Percentiles rank a stretch among this genome's conserved stretches.
phyloP scores from a whole-genome alignment of 2,888 invertebrate species.

The Sinodicranocentrus sp. region DNA sequence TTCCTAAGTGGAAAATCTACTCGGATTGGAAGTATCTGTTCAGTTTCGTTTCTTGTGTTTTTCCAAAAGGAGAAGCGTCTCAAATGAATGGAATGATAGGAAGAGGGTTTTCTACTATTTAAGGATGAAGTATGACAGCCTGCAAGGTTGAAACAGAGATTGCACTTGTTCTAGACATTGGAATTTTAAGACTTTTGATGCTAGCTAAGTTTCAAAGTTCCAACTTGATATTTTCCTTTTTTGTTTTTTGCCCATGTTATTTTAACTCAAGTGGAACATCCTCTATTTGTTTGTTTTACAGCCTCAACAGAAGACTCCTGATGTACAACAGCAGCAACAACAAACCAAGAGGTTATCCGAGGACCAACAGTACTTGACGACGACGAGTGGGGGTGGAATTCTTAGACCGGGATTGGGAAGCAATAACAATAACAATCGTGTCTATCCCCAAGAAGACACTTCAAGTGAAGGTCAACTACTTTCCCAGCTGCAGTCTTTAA shows the following conservation, averaged over 20 bases:
- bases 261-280: slow-evolving; percentile 52
- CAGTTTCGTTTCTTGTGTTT: no score
- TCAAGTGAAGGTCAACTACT: slow-evolving; percentile 6
- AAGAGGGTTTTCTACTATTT: slow-evolving; percentile 19
- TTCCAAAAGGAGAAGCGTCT: background rate
- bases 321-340: slow-evolving; percentile 43
- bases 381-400: slow-evolving; percentile 13
- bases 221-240: background rate
- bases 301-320: slow-evolving; percentile 58
- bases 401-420: slow-evolving; percentile 46
- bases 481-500: background rate
- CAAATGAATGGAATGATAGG: background rate
- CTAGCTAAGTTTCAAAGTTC: background rate
- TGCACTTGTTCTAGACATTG: slow-evolving; percentile 60
- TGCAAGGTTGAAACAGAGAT: background rate
- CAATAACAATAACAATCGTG: slow-evolving; percentile 61
- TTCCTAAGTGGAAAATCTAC: background rate
- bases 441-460: slow-evolving; percentile 61
- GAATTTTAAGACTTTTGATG: slow-evolving; percentile 39
- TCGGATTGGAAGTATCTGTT: no score
- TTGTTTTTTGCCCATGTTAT: slow-evolving; percentile 43
- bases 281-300: slow-evolving; percentile 50
- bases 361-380: slow-evolving; percentile 38
- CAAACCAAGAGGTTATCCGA: slow-evolving; percentile 54
- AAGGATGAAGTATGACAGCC: background rate